Base-by-base conservation (phyloP, 2,113 vertebrate genomes). In the Protomyctophum bolini region DNA sequence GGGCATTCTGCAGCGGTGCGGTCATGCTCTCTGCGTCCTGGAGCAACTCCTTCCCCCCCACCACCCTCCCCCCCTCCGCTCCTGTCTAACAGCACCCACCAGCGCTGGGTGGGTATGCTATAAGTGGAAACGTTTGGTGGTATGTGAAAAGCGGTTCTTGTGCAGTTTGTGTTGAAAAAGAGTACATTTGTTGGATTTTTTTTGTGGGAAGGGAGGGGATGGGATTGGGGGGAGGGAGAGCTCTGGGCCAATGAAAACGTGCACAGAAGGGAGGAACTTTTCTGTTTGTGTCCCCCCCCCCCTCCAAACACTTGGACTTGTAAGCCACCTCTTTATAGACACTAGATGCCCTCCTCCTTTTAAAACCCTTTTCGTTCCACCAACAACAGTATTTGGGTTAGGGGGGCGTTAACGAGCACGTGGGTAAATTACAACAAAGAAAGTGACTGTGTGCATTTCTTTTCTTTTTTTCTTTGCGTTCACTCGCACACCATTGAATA, bases 1-100 rank as follows among this genome's bases (percentile, higher is more conserved):
- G 70, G 77, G 76, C 64, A 76, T 87, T 82, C 67, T 83, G 6
- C 50, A 74, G 59, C 70, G 49, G 48, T 81, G 80, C 75, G 72
- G 58, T 75, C 75, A 83, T 74, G 51, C n/a, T n/a, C 54, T 59
- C 33, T 6, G 66, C 58, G 56, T 10, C 75, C 28, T 68, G 59
- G 28, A 66, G 51, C 71, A 33, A 72, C 0, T 29, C 70, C 54
- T 70, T 41, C 66, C 33, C 54, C 65, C 68, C 76, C 55, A 57
- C 41, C 63, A n/a, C 33, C 4, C 2, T 4, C 33, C 33, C 33
- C 33, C 33, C 33, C 33, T 4, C 33, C 4, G 33, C 33, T 33
- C 33, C 33, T 33, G 33, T 33, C 33, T 33, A n/a, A 33, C 33
- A 33, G 33, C 33, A 33, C 33, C 9, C 67, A 61, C 65, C 52